Conservation (phyloP, 2,888 invertebrate genomes). For the Xestia c-nigrum region DNA sequence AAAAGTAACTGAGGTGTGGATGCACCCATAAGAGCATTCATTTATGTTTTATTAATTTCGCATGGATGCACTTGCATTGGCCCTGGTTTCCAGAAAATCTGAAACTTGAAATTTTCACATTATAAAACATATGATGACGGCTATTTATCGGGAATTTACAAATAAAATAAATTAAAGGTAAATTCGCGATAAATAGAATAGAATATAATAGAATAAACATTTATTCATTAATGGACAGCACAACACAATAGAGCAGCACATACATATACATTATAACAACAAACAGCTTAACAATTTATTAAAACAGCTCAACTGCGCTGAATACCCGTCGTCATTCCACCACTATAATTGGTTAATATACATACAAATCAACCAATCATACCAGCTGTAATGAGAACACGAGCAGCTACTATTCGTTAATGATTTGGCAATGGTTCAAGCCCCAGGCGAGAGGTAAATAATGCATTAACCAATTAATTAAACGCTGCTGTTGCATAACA, state of each 20-base stretch:
- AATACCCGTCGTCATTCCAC: too few relatives aligned
- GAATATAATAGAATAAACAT: too few relatives aligned
- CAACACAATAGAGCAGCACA: too few relatives aligned
- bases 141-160: too few relatives aligned
- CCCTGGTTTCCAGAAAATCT: background rate
- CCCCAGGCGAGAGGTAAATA: slow-evolving; percentile 22
- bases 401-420: background rate
- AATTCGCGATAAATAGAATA: too few relatives aligned
- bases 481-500: slow-evolving; percentile 14
- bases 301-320: too few relatives aligned
- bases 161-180: too few relatives aligned
- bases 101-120: background rate
- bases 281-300: too few relatives aligned
- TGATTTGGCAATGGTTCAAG: slow-evolving; percentile 23
- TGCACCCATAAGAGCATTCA: background rate
- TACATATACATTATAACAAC: too few relatives aligned
- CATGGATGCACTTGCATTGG: background rate
- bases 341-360: background rate
- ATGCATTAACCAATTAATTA: slow-evolving; percentile 41
- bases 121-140: too few relatives aligned
- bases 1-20: too few relatives aligned
- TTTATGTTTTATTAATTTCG: background rate
- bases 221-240: too few relatives aligned
- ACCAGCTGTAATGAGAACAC: background rate
- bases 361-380: background rate